A percentile compares a stretch with the other conserved stretches of the same genome.
phyloP scores from a whole-genome alignment of 2,113 vertebrate genomes.

The Dicerorhinus sumatrensis region DNA sequence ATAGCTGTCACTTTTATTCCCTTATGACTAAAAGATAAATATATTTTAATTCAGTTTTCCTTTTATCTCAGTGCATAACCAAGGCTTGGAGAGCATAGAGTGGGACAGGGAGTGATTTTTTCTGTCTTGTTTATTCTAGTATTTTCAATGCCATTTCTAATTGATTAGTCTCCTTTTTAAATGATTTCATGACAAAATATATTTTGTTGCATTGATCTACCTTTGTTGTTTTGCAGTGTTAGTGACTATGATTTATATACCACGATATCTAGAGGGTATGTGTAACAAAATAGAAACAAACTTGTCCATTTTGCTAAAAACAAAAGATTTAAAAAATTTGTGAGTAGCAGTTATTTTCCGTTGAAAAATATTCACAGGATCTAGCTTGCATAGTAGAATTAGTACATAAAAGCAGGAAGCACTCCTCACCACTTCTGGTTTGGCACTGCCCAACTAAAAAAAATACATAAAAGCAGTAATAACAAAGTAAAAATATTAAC shows the following conservation, averaged over 20 bases:
- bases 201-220: neutral
- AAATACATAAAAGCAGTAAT: neutral
- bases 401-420: neutral
- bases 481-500: neutral
- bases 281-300: neutral
- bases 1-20: neutral
- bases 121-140: neutral
- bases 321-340: neutral
- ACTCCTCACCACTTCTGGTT: neutral
- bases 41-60: neutral
- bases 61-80: neutral
- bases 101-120: neutral
- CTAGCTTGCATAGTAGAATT: neutral
- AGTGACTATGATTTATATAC: neutral
- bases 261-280: neutral
- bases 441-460: neutral
- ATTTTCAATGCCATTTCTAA: neutral
- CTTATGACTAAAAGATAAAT: neutral
- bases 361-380: neutral
- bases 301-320: neutral
- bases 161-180: neutral
- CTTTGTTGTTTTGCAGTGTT: neutral
- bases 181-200: neutral
- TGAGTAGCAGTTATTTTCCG: neutral
- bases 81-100: neutral